Evolutionary conservation across 2,797 vertebrate genomes (phyloP), one percentile per base, ranked within the genome.

Genomic region (Neosalanx taihuensis): DNA sequence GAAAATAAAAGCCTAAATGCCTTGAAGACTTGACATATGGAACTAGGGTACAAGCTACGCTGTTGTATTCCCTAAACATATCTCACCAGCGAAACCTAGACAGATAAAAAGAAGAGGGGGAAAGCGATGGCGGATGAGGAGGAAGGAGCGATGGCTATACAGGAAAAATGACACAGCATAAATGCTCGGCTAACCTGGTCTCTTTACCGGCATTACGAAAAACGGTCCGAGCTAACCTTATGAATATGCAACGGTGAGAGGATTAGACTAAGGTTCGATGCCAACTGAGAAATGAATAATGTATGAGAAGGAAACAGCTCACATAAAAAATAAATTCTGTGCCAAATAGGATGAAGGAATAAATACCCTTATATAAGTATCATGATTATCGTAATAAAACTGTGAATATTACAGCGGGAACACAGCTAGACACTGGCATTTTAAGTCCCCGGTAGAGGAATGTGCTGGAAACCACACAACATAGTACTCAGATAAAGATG

Each of bases 121-220:
- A 35, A 53, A 17, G 66, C 49, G 67, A 56, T 26, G 60, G 60
- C 15, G 67, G 58, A 70, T 82, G 9, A 69, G 26, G 67, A 76
- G 71, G 66, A 71, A 70, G 63, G 57, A 72, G 30, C 18, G 18
- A 3, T 5, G 18, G 18, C 51, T n/a, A 53, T n/a, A 18, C 23
- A 12, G 12, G 51, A 4, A 17, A 56, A n/a, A 56, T n/a, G 51
- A n/a, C 51, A 56, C 18, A 56, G 51, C 15, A n/a, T 56, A 56
- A 56, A 17, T 13, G 4, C 17, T 51, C 4, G 15, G 17, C 49
- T 51, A 51, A 51, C 49, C 49, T 1, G 49, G 49, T 7, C 18
- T n/a, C 51, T 56, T 56, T 4, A n/a, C 12, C 5, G 51, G 18
- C 51, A 56, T 56, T 26, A 26, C 4, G 1, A 1, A 56, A 56